phyloP scores from a whole-genome alignment of 2,113 vertebrate genomes.

The Ailurus styani region DNA sequence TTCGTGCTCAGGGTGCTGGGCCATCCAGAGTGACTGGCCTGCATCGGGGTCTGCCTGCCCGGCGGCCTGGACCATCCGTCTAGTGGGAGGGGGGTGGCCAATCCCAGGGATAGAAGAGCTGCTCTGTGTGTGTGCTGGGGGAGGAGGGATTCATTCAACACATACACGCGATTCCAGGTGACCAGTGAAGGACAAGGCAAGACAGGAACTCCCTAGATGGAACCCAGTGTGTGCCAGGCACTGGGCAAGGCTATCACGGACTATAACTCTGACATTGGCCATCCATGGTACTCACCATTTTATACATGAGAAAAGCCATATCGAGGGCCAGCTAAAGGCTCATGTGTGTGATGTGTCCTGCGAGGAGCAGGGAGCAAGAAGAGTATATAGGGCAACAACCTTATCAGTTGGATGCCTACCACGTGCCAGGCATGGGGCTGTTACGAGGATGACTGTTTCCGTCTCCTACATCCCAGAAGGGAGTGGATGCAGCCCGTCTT shows the following conservation, averaged over 20 bases:
- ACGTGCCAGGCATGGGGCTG: not conserved
- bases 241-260: not conserved
- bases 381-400: no score
- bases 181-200: not conserved
- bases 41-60: not conserved
- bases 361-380: not conserved
- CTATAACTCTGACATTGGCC: not conserved
- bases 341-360: not conserved
- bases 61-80: no score
- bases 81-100: not conserved
- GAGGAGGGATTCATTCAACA: not conserved
- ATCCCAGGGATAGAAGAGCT: no score
- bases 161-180: not conserved
- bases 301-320: not conserved
- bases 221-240: no score
- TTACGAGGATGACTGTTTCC: not conserved
- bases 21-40: not conserved
- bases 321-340: not conserved
- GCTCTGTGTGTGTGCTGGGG: not conserved
- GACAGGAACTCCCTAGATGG: no score
- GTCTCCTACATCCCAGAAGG: not conserved
- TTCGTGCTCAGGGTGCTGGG: not conserved
- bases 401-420: not conserved
- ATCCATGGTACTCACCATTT: rapidly evolving
- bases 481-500: not conserved